phyloP scores from a whole-genome alignment of 2,797 vertebrate species.

The Heteromormyrus szaboi region DNA sequence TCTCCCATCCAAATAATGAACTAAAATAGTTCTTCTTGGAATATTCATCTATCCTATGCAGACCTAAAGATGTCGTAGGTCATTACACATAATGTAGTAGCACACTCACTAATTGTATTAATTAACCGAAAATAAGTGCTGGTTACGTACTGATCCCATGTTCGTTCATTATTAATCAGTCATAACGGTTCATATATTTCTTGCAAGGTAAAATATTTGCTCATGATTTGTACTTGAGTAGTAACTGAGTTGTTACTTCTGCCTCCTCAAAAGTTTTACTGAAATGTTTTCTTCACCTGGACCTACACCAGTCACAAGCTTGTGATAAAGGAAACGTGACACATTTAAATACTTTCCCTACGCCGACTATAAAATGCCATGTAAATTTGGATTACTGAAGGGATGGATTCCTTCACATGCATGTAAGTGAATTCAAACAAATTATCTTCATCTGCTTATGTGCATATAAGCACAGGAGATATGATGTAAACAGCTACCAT shows the following conservation, averaged over 20 bases:
- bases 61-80: background rate
- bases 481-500: background rate
- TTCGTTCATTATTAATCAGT: background rate
- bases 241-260: background rate
- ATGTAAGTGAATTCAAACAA: background rate
- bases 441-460: background rate
- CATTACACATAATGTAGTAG: background rate
- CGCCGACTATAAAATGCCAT: background rate
- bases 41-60: background rate
- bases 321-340: background rate
- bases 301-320: background rate
- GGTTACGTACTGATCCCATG: background rate
- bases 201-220: background rate
- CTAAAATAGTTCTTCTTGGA: background rate
- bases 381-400: background rate
- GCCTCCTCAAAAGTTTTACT: background rate
- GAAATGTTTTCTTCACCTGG: background rate
- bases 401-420: background rate
- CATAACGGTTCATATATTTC: background rate
- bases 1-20: background rate
- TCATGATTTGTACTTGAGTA: background rate
- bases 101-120: background rate
- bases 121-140: background rate
- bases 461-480: background rate
- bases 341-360: background rate